Evolutionary conservation across 2,888 invertebrate species (phyloP).

Genomic region (Phortica magna): DNA sequence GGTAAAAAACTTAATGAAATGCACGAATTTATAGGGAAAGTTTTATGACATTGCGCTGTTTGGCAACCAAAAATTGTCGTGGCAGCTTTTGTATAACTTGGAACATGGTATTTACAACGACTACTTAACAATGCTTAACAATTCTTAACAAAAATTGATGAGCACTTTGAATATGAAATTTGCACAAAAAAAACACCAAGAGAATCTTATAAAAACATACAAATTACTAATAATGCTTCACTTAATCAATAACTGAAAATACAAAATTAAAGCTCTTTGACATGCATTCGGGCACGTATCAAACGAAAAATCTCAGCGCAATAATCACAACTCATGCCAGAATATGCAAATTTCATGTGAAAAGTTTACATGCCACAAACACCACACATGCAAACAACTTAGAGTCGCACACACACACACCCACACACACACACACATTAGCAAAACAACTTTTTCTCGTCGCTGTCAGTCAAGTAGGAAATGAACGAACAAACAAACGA

Average conservation of each 20-base stretch:
- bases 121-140: too few species aligned
- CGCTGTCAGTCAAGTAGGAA: neutral
- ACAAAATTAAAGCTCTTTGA: neutral
- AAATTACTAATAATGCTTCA: neutral
- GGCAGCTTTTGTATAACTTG: neutral
- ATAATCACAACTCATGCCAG: neutral
- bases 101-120: neutral
- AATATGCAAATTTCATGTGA: neutral
- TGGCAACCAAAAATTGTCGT: neutral
- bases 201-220: too few species aligned
- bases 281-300: neutral
- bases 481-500: neutral
- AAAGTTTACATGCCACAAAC: neutral
- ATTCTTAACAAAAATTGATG: too few species aligned
- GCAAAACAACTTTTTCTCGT: neutral
- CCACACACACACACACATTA: neutral
- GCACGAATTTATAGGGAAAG: neutral
- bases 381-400: neutral
- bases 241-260: neutral
- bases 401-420: too few species aligned
- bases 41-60: neutral
- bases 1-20: too few species aligned
- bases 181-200: too few species aligned
- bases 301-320: neutral
- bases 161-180: too few species aligned